phyloP scores from a whole-genome alignment of 2,113 vertebrate species.

The Suncus etruscus region DNA sequence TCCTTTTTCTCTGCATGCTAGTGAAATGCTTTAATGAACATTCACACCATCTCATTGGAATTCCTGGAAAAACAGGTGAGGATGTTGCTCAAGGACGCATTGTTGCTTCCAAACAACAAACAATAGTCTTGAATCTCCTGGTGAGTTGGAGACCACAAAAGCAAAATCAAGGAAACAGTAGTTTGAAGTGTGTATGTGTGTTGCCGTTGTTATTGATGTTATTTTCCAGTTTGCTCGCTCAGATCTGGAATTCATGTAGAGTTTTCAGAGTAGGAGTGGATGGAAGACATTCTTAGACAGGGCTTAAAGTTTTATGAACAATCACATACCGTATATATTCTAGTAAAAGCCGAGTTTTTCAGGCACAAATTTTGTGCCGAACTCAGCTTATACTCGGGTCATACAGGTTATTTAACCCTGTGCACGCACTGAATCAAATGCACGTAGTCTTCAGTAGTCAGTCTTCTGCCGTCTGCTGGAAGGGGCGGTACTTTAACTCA shows the following conservation, averaged over 20 bases:
- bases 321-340: neutral
- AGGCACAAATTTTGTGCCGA: too few species aligned
- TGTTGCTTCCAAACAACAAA: neutral
- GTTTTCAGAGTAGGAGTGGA: neutral
- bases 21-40: slow-evolving; percentile 60
- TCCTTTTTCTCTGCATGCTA: slow-evolving; percentile 51
- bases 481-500: too few species aligned
- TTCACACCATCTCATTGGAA: slow-evolving; percentile 22
- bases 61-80: slow-evolving; percentile 61
- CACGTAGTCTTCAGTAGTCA: too few species aligned
- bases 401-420: too few species aligned
- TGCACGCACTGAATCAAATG: too few species aligned
- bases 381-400: too few species aligned
- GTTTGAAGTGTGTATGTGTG: too few species aligned
- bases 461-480: too few species aligned
- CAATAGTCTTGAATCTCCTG: slow-evolving; percentile 9
- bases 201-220: too few species aligned
- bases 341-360: too few species aligned
- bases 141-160: neutral
- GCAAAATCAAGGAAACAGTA: slow-evolving; percentile 20
- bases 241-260: neutral
- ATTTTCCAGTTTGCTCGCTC: neutral
- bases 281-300: neutral
- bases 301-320: slow-evolving; percentile 20
- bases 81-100: slow-evolving; percentile 33